These are phyloP conservation scores for Tiliacea aurago DNA, from an alignment of 2,888 invertebrate genomes.

Conservation along the genomic window DNA sequence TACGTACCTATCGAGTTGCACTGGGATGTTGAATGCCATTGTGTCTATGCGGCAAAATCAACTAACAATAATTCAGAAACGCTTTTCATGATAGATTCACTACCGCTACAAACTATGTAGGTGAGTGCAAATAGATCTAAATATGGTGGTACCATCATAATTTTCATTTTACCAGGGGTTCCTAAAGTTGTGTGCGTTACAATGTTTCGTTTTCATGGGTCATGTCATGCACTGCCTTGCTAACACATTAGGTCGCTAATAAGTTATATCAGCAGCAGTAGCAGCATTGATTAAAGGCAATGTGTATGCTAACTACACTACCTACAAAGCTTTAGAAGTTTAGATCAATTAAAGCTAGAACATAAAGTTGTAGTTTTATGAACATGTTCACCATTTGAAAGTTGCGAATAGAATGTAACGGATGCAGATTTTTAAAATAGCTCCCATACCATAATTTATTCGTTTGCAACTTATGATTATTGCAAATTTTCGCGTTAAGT, in stretches of 20 bases:
- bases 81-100: not conserved
- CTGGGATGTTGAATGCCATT: slow-evolving; percentile 18
- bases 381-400: slow-evolving; percentile 29
- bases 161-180: not conserved
- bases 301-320: slow-evolving; percentile 49
- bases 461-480: slow-evolving; percentile 45
- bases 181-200: not conserved
- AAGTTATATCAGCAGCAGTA: slow-evolving; percentile 27
- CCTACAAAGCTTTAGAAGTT: slow-evolving; percentile 37
- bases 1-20: slow-evolving; percentile 37
- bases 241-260: slow-evolving; percentile 24
- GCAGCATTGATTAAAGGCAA: slow-evolving; percentile 48
- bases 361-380: slow-evolving; percentile 50
- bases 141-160: not conserved
- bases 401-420: slow-evolving; percentile 26
- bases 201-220: slow-evolving; percentile 8
- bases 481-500: slow-evolving; percentile 48
- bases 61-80: slow-evolving; percentile 7
- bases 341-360: not conserved
- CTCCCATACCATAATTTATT: slow-evolving; percentile 18
- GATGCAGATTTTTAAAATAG: slow-evolving; percentile 29
- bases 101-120: too few relatives aligned
- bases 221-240: not conserved
- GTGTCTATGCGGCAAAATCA: slow-evolving; percentile 14
- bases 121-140: not conserved